Conservation (phyloP, 2,113 vertebrate genomes). For the Chroicocephalus ridibundus region DNA sequence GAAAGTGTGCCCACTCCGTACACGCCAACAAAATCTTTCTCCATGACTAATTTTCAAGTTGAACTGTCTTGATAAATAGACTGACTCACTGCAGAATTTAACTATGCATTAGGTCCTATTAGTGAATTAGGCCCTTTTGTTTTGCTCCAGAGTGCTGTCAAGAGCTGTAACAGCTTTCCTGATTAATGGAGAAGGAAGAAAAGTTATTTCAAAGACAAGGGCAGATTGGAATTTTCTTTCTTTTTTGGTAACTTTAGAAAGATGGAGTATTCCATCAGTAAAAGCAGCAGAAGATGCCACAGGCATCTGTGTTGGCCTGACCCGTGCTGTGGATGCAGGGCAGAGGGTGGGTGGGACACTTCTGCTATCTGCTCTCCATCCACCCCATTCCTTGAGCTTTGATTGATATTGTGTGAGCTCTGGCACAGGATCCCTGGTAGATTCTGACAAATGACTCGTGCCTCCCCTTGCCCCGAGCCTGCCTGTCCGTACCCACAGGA, state of each 20-base stretch:
- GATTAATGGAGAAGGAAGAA: slow-evolving; percentile 33
- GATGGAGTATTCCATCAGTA: neutral
- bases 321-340: accelerated
- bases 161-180: slow-evolving; percentile 9
- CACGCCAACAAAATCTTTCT: slow-evolving; percentile 31
- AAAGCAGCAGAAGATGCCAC: neutral
- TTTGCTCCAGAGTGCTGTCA: slow-evolving; percentile 50
- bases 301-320: neutral
- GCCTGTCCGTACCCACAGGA: accelerated
- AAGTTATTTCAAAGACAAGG: slow-evolving; percentile 36
- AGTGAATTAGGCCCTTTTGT: slow-evolving; percentile 66
- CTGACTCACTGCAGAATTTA: slow-evolving; percentile 69
- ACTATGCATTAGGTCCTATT: slow-evolving; percentile 51
- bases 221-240: neutral
- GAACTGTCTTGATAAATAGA: slow-evolving; percentile 68
- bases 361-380: neutral
- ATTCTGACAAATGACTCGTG: neutral
- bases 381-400: neutral
- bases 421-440: neutral
- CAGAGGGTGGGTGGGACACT: too few relatives aligned
- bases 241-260: neutral
- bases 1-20: slow-evolving; percentile 21
- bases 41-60: slow-evolving; percentile 69
- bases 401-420: neutral
- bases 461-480: neutral